Percentiles rank a stretch among this genome's conserved stretches.
These are phyloP conservation scores for Alethe castanea DNA, from an alignment of 2,113 vertebrate species.

Conservation along the genomic window DNA sequence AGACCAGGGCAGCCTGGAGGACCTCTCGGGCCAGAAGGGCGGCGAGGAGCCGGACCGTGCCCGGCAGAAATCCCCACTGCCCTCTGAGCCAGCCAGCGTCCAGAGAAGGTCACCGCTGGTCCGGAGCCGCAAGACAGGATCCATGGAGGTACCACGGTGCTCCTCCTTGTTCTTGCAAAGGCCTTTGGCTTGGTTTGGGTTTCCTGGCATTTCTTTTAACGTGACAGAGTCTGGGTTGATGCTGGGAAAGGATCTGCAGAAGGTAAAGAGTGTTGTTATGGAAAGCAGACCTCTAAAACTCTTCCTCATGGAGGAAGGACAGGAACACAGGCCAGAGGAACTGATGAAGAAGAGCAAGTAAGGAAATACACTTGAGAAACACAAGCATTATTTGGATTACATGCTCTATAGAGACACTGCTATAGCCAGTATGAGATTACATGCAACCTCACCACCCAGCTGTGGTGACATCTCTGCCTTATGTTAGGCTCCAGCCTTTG, in stretches of 20 bases:
- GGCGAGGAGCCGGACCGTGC: constrained; percentile 78
- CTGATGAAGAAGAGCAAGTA: neutral
- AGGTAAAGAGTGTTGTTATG: neutral
- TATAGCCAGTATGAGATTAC: neutral
- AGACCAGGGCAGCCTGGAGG: constrained; percentile 88
- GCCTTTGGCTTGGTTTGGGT: neutral
- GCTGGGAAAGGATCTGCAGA: neutral
- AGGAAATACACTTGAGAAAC: neutral
- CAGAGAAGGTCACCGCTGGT: constrained; percentile 87
- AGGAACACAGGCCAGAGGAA: neutral
- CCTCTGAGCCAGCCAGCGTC: constrained; percentile 77
- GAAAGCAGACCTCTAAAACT: neutral
- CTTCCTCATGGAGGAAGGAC: neutral
- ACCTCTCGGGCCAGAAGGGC: constrained; percentile 71
- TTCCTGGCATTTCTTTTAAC: neutral
- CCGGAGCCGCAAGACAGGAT: constrained; percentile 91
- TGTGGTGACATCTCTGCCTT: neutral
- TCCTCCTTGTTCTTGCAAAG: neutral
- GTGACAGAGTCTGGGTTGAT: neutral
- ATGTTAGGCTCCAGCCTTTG: neutral
- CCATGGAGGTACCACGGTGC: constrained; percentile 86
- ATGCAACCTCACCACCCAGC: neutral
- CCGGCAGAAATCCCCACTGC: constrained; percentile 72
- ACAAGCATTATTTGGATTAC: neutral
- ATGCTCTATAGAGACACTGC: neutral